Percentiles rank a stretch among this genome's conserved stretches.
Conservation (phyloP, 2,888 invertebrate genomes). For the Pseudococcus jackbeardsleyi region DNA sequence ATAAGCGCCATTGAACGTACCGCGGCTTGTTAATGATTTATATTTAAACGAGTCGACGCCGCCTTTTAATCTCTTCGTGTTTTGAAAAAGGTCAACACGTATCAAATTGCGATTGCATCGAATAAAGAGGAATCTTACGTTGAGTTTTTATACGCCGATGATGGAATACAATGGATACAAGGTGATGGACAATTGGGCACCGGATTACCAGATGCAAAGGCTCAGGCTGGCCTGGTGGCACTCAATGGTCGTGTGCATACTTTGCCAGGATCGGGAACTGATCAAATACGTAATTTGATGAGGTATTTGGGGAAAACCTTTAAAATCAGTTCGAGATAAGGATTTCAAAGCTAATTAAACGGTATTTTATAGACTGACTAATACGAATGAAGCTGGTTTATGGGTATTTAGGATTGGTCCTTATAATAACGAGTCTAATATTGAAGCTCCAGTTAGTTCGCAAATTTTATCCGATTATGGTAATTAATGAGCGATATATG, state of each 20-base stretch:
- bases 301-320: conserved; percentile 73
- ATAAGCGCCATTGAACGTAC: neutral
- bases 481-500: neutral
- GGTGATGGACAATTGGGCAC: conserved; percentile 75
- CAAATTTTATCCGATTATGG: conserved; percentile 54
- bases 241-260: conserved; percentile 83
- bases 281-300: conserved; percentile 84
- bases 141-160: conserved; percentile 87
- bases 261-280: conserved; percentile 91
- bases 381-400: conserved; percentile 85
- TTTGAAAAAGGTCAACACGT: conserved; percentile 80
- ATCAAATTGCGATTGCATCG: conserved; percentile 82
- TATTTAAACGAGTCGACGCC: neutral
- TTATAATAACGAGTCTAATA: conserved; percentile 75
- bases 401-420: conserved; percentile 91
- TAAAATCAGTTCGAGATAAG: neutral
- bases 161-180: conserved; percentile 93
- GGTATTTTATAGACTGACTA: conserved; percentile 79
- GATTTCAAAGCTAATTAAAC: neutral
- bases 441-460: conserved; percentile 77
- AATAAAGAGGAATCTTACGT: conserved; percentile 87
- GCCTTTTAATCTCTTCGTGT: neutral
- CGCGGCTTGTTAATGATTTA: conserved; percentile 4
- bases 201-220: conserved; percentile 88
- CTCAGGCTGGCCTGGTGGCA: conserved; percentile 92